phyloP scores from a whole-genome alignment of 2,797 vertebrate species.

The Vireo griseus region DNA sequence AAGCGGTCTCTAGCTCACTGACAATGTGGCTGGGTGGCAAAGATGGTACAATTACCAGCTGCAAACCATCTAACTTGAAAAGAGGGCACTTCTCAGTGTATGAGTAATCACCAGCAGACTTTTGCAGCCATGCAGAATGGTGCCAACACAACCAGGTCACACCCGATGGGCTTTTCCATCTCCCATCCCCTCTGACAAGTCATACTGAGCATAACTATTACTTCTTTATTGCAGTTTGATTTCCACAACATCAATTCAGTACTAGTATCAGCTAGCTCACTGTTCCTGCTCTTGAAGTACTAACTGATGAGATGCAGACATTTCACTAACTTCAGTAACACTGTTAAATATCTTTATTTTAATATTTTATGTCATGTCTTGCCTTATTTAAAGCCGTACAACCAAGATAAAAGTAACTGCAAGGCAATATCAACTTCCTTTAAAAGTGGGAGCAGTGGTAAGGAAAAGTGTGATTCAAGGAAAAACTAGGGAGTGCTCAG shows the following conservation, averaged over 20 bases:
- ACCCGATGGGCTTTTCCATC: accelerated
- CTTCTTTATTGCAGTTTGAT: not conserved
- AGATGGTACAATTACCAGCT: not conserved
- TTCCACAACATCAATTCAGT: not conserved
- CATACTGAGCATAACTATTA: not conserved
- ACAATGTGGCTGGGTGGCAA: not conserved
- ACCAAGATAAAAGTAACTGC: not conserved
- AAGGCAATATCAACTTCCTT: not conserved
- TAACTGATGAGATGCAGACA: not conserved
- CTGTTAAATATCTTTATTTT: not conserved
- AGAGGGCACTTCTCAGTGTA: not conserved
- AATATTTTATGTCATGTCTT: not conserved
- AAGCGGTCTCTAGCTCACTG: not conserved
- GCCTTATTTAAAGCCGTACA: not conserved
- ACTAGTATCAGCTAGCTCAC: not conserved
- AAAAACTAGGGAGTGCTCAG: not conserved
- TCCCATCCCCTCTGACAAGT: accelerated
- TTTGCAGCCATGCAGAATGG: not conserved
- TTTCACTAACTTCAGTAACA: not conserved
- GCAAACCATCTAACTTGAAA: not conserved
- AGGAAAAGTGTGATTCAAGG: accelerated
- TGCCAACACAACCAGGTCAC: not conserved
- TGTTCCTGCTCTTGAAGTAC: not conserved
- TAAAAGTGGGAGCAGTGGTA: not conserved
- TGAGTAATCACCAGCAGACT: not conserved